Conservation (phyloP, 1,140 invertebrate genomes). For the Tetramorium alpestre region DNA sequence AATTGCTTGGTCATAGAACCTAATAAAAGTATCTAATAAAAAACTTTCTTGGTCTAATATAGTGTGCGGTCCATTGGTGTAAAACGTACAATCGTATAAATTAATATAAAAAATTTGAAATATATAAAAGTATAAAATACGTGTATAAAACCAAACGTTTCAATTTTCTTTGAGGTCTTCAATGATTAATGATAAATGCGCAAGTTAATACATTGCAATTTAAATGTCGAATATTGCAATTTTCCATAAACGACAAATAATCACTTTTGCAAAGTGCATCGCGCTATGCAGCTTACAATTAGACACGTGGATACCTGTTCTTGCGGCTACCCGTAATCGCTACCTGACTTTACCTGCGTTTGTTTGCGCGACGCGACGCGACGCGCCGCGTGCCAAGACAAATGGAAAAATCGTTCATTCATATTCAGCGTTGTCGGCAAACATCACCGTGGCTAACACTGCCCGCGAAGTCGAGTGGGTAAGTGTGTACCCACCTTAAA, state of each 20-base stretch:
- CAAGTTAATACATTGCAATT: too few species aligned
- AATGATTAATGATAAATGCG: too few species aligned
- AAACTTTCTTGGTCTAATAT: too few species aligned
- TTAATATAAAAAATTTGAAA: too few species aligned
- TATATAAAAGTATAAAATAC: too few species aligned
- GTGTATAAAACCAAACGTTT: too few species aligned
- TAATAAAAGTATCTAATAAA: too few species aligned
- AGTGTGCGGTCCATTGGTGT: too few species aligned
- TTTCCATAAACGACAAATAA: background rate
- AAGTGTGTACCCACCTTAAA: conserved; percentile 46
- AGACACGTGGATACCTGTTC: background rate
- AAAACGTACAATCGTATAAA: too few species aligned
- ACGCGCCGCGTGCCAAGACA: background rate
- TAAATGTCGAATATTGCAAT: background rate
- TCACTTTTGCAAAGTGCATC: background rate
- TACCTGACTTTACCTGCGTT: background rate
- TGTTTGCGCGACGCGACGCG: conserved; percentile 25
- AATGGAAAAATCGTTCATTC: conserved; percentile 14
- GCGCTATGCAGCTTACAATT: background rate
- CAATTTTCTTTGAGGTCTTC: too few species aligned
- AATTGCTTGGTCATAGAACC: too few species aligned
- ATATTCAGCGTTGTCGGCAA: conserved; percentile 51
- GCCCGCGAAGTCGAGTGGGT: background rate
- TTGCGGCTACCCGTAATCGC: background rate
- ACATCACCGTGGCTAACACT: conserved; percentile 18